Conservation (phyloP, 2,113 vertebrate species). For the Centropristis striata region DNA sequence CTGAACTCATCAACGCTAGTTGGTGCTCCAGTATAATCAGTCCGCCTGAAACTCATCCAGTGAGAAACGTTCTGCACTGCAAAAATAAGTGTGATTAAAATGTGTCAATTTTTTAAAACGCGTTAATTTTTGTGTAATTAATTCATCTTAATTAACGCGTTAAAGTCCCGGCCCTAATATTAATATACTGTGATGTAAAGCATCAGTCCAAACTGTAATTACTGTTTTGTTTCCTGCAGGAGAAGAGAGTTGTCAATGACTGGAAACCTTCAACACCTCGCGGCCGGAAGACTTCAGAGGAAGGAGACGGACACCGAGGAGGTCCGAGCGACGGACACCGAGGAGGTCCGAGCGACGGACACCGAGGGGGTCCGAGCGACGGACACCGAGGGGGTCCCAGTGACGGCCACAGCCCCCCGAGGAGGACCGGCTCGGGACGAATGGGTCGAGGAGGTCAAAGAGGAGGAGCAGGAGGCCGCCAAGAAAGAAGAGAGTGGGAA, state of each 20-base stretch:
- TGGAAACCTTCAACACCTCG: constrained; percentile 73
- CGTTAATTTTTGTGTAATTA: too few species aligned
- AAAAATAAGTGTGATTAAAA: too few species aligned
- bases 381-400: constrained; percentile 32
- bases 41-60: too few species aligned
- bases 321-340: constrained; percentile 46
- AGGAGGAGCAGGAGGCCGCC: constrained; percentile 62
- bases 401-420: constrained; percentile 68
- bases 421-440: constrained; percentile 72
- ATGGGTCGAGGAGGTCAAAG: constrained; percentile 73
- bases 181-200: too few species aligned
- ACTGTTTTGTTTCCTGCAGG: constrained; percentile 75
- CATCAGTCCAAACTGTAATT: background rate
- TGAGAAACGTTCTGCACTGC: too few species aligned
- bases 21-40: too few species aligned
- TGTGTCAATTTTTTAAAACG: too few species aligned
- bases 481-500: constrained; percentile 64
- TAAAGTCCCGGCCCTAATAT: too few species aligned
- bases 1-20: too few species aligned
- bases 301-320: constrained; percentile 45
- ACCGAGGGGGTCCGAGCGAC: too few species aligned
- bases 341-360: constrained; percentile 72
- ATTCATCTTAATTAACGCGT: too few species aligned
- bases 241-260: constrained; percentile 86
- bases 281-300: constrained; percentile 69